These are phyloP conservation scores for Acrobasis suavella DNA, from an alignment of 2,888 invertebrate genomes.

Conservation along the genomic window DNA sequence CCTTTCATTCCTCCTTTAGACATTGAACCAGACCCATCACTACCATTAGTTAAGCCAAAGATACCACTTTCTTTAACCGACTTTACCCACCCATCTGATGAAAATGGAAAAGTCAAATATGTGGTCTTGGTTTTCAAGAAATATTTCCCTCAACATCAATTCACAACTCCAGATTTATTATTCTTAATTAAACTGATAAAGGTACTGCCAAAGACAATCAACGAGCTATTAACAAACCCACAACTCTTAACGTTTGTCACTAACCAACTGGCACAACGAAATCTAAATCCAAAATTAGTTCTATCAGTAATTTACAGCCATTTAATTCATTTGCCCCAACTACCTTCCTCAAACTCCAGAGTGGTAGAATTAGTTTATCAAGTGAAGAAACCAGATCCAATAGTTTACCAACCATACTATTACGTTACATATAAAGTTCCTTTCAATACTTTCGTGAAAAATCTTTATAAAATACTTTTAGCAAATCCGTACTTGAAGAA, in stretches of 20 bases:
- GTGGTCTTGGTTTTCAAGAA: slow-evolving; percentile 8
- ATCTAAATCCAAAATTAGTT: slow-evolving; percentile 6
- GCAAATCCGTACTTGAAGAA: slow-evolving; percentile 43
- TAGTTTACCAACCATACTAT: slow-evolving; percentile 52
- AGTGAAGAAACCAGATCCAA: slow-evolving; percentile 49
- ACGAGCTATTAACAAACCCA: slow-evolving; percentile 1
- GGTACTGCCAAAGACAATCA: background rate
- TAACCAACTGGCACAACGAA: background rate
- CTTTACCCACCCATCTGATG: background rate
- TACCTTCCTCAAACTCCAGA: slow-evolving; percentile 34
- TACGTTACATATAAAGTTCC: slow-evolving; percentile 64
- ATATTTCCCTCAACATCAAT: slow-evolving; percentile 4
- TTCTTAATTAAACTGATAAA: background rate
- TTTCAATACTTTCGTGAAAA: slow-evolving; percentile 46
- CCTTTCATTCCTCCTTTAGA: background rate
- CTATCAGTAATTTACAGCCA: slow-evolving; percentile 12
- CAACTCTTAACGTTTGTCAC: background rate
- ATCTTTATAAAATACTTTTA: slow-evolving; percentile 40
- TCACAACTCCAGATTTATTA: background rate
- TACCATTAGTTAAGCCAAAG: too few species aligned
- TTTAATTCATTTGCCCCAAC: background rate
- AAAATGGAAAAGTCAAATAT: background rate
- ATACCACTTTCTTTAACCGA: background rate
- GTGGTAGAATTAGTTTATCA: slow-evolving; percentile 61
- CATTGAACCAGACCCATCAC: background rate